Evolutionary conservation across 2,797 vertebrate genomes (phyloP), one percentile per base, ranked within the genome.

Genomic region (Antennarius maculatus): DNA sequence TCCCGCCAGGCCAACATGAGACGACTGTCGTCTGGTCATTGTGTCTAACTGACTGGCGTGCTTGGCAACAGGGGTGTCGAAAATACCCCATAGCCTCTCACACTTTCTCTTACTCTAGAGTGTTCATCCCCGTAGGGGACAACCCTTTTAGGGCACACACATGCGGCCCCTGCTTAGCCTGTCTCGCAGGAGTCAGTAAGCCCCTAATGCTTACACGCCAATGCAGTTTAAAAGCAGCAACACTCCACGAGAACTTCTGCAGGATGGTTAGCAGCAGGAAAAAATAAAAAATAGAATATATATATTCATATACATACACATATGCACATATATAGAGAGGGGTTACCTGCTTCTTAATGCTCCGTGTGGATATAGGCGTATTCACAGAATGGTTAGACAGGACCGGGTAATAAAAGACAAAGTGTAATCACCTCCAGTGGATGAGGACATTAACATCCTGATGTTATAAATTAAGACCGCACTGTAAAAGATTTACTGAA

Each of bases 11-110:
- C 66, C 61, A 68, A 66, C 61, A 64, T 74, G 77, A 80, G 69
- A 74, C 23, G 28, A 58, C 77, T 75, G 58, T 74, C 73, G 86
- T 89, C 70, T 89, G 83, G 79, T 84, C 82, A 79, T 43, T 58
- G 71, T 62, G 75, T 77, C 71, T 84, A 78, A 23, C 28, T 83
- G 80, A 73, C 70, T 73, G 77, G 77, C 59, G 16, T 84, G 77
- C 76, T 78, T 75, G 77, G 79, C 71, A 84, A 81, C 81, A 61
- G 71, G 74, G 66, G 58, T 67, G 80, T 88, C 81, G 71, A 75
- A 90, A 87, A 86, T 88, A 82, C 86, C 87, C 81, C 56, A 46
- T 17, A 79, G 86, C 71, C 70, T 66, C 67, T 86, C 77, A 88
- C 82, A 84, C 88, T 88, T 88, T 71, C 79, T 85, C 49, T 74